A percentile compares a stretch with the other conserved stretches of the same genome.
phyloP scores from a whole-genome alignment of 2,113 vertebrate genomes.

The Hippocampus zosterae region DNA sequence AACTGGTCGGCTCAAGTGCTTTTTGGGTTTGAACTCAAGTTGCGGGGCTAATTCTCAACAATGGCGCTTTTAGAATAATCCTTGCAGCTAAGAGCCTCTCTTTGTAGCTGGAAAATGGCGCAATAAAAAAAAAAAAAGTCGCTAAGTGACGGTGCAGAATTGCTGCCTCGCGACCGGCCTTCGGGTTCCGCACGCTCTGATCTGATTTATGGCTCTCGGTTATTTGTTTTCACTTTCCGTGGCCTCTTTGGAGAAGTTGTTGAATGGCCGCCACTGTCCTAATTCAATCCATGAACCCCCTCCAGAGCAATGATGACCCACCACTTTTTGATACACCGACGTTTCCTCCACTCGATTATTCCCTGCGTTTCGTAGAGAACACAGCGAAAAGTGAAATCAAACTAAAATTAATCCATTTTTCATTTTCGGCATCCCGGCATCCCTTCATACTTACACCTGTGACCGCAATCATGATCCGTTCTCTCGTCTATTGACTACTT shows the following conservation, averaged over 20 bases:
- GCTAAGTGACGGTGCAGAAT: conserved; percentile 26
- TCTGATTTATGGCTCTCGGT: conserved; percentile 47
- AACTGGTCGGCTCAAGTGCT: conserved; percentile 65
- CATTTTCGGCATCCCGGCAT: neutral
- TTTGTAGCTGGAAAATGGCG: conserved; percentile 20
- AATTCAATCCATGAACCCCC: conserved; percentile 58
- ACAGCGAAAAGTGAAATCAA: neutral
- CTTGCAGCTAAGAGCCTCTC: conserved; percentile 35
- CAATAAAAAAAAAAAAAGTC: conserved; percentile 38
- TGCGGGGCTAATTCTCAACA: conserved; percentile 53
- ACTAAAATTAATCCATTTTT: neutral
- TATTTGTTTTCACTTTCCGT: conserved; percentile 53
- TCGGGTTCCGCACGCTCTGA: conserved; percentile 26
- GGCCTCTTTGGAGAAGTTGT: conserved; percentile 19
- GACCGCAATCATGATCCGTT: neutral
- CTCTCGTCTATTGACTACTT: neutral
- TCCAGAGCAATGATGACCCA: conserved; percentile 35
- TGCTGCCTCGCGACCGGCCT: conserved; percentile 17
- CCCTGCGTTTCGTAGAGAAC: conserved; percentile 14
- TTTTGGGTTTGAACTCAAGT: conserved; percentile 50
- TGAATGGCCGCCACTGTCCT: conserved; percentile 31
- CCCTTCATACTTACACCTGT: too few relatives aligned
- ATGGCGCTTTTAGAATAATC: conserved; percentile 50
- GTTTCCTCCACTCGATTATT: conserved; percentile 8
- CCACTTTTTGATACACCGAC: conserved; percentile 36